These are phyloP conservation scores for Acridotheres tristis DNA, from an alignment of 2,797 vertebrate species.

Conservation along the genomic window DNA sequence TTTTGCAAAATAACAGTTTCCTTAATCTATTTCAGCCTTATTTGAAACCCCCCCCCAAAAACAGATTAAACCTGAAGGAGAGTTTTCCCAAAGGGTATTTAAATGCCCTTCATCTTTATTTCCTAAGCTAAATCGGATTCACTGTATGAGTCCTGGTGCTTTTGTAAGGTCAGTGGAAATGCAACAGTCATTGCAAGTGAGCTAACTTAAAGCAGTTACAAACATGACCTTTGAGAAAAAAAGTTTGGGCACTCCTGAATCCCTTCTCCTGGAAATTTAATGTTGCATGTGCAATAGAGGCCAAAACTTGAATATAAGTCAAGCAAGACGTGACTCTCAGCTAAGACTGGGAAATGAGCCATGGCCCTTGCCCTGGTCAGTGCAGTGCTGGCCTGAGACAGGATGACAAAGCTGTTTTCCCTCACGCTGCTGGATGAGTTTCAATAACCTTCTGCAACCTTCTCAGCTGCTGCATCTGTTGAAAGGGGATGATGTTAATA, in stretches of 20 bases:
- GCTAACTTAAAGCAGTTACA: background rate
- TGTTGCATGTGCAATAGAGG: background rate
- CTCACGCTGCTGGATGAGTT: background rate
- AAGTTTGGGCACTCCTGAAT: background rate
- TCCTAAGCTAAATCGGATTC: background rate
- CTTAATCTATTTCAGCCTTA: background rate
- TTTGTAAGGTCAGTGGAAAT: background rate
- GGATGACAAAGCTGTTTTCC: background rate
- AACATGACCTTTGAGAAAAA: background rate
- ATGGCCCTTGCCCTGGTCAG: background rate
- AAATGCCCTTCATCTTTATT: background rate
- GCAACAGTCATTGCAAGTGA: background rate
- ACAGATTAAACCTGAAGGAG: background rate
- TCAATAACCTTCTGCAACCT: background rate
- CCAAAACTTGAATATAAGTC: background rate
- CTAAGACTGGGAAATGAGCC: background rate
- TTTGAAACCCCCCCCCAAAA: fast-evolving
- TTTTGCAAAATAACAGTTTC: background rate
- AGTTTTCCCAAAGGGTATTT: background rate
- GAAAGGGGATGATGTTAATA: constrained; percentile 2
- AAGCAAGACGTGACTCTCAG: background rate
- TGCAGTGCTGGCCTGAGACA: background rate
- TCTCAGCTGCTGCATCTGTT: constrained; percentile 17
- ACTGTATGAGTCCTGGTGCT: background rate
- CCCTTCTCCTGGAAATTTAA: background rate